Evolutionary conservation across 2,797 vertebrate species (phyloP), one percentile per base, ranked within the genome.

Genomic region (Pyrrhura leucotis): DNA sequence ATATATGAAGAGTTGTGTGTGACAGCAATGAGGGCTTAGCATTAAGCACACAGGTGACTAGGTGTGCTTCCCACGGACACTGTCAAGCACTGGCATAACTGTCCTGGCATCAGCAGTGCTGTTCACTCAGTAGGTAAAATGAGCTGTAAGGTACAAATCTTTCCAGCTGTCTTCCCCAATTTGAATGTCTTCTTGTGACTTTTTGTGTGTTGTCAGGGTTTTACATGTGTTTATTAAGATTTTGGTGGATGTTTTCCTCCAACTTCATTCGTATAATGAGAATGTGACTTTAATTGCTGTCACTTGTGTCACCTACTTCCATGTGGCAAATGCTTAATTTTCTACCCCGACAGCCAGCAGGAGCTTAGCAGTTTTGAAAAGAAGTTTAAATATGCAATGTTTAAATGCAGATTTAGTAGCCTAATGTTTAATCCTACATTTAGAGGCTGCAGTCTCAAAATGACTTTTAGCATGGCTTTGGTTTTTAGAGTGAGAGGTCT

Each of bases 351-450:
- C 66, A 95, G 76, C 76, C 77, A 95, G 76, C 63, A 73, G 84
- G 84, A 89, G 90, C 93, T 96, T 93, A 92, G 81, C 82, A 84
- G 75, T 87, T 89, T 80, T 82, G 75, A 90, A 94, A 94, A 96
- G 90, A 92, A 96, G 86, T 95, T 95, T 93, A 90, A 86, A 94
- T 93, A 56, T 4, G 14, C 48, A 90, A 35, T 76, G 71, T 91
- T 96, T 93, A 95, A 94, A 92, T 82, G 88, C 88, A 96, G 92
- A 92, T 94, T 93, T 93, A 89, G 94, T 88, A 92, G 65, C 56
- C 78, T 92, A 20, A 79, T 83, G 88, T 96, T 95, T 95, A 97
- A 94, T 94, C 91, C 90, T 84, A 63, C 67, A 39, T 95, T 95
- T 94, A 82, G 88, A 93, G 54, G 59, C 80, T 85, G 9, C n/a